Conservation (phyloP, 2,113 vertebrate species). For the Nasalis larvatus region DNA sequence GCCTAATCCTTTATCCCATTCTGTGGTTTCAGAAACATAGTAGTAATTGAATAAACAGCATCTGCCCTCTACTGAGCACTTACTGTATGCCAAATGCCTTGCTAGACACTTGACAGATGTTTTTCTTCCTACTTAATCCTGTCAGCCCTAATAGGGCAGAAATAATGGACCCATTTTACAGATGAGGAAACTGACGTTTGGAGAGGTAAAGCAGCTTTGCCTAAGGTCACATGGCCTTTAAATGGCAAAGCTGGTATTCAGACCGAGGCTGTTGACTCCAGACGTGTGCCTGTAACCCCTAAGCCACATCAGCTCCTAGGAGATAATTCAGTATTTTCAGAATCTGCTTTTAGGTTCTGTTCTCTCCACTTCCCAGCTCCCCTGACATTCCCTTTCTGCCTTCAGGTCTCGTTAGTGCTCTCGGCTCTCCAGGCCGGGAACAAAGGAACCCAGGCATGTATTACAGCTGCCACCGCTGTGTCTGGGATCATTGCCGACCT, state of each 20-base stretch:
- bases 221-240: background rate
- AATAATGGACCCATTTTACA: background rate
- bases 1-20: background rate
- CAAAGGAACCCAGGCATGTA: slow-evolving; percentile 98
- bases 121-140: background rate
- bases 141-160: background rate
- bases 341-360: background rate
- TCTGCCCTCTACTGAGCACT: background rate
- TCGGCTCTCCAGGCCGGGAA: slow-evolving; percentile 98
- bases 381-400: background rate
- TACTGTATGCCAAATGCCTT: background rate
- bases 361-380: background rate
- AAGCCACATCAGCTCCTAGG: background rate
- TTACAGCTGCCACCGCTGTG: slow-evolving; percentile 95
- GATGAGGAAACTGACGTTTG: background rate
- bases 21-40: background rate
- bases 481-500: slow-evolving; percentile 98
- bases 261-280: background rate
- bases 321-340: background rate
- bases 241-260: background rate
- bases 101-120: accelerated
- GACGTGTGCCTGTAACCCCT: background rate
- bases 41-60: no score
- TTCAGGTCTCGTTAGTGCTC: slow-evolving; percentile 95
- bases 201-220: background rate